These are phyloP conservation scores for Denticeps clupeoides DNA, from an alignment of 2,797 vertebrate genomes.

Conservation along the genomic window DNA sequence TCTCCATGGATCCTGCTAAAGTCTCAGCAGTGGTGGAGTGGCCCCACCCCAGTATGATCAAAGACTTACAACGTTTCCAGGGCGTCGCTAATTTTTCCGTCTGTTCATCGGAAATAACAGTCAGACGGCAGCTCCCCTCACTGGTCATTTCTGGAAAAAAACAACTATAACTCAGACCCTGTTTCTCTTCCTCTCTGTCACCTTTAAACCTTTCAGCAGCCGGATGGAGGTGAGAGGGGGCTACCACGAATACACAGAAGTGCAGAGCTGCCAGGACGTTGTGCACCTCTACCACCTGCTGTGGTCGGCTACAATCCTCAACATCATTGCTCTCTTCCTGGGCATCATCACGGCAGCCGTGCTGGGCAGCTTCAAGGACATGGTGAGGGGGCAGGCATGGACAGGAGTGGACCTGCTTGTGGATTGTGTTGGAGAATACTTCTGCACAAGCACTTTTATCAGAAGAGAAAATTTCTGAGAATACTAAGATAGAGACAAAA, in stretches of 20 bases:
- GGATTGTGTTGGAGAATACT: neutral
- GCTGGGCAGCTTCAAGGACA: slow-evolving; percentile 93
- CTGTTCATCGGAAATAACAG: too few species aligned
- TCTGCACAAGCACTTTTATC: too few species aligned
- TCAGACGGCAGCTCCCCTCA: neutral
- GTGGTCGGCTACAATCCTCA: slow-evolving; percentile 92
- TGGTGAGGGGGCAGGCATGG: slow-evolving; percentile 58
- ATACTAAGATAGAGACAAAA: too few species aligned
- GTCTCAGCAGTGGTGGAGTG: too few species aligned
- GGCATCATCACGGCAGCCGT: slow-evolving; percentile 95
- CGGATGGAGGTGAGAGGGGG: slow-evolving; percentile 68
- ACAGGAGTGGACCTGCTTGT: neutral
- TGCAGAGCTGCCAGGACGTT: slow-evolving; percentile 92
- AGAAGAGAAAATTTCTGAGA: too few species aligned
- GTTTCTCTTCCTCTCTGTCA: slow-evolving; percentile 10
- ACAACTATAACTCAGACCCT: slow-evolving; percentile 17
- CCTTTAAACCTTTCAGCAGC: slow-evolving; percentile 45
- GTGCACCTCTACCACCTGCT: slow-evolving; percentile 91
- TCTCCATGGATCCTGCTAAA: too few species aligned
- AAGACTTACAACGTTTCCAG: too few species aligned
- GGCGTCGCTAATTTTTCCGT: too few species aligned
- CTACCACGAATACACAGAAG: slow-evolving; percentile 93
- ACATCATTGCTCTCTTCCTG: slow-evolving; percentile 87
- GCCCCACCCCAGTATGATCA: too few species aligned
- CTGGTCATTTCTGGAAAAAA: slow-evolving; percentile 4